phyloP scores from a whole-genome alignment of 2,113 vertebrate species.

The Ochotona curzoniae region DNA sequence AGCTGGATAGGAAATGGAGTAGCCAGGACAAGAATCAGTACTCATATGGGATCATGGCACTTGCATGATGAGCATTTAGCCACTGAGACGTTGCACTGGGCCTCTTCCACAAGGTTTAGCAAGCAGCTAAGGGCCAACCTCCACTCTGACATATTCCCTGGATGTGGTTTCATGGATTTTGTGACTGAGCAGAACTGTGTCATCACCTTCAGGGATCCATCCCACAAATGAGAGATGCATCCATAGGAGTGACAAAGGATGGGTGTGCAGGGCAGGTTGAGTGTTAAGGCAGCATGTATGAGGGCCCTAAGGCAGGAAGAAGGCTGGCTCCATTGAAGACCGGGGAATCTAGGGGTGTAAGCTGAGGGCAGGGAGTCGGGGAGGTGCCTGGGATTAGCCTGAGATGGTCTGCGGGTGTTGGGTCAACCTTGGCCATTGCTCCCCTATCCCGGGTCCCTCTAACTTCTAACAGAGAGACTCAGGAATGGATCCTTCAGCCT shows the following conservation, averaged over 20 bases:
- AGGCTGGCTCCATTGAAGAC: not conserved
- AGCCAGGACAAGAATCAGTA: no score
- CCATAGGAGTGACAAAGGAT: not conserved
- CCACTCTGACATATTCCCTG: not conserved
- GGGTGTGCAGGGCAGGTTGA: not conserved
- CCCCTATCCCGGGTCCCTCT: not conserved
- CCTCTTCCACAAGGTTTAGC: not conserved
- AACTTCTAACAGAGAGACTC: not conserved
- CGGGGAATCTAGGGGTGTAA: not conserved
- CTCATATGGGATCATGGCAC: no score
- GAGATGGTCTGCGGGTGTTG: not conserved
- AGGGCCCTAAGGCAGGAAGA: not conserved
- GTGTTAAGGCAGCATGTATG: not conserved
- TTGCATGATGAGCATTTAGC: no score
- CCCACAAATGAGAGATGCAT: not conserved
- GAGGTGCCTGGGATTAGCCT: not conserved
- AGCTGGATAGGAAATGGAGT: no score
- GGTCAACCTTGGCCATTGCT: not conserved
- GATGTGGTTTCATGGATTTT: not conserved
- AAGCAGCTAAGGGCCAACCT: not conserved
- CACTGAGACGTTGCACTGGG: no score
- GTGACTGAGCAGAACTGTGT: not conserved
- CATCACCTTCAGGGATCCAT: not conserved
- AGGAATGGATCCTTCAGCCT: not conserved
- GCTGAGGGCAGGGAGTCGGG: not conserved